Base-by-base conservation (phyloP, 2,113 vertebrate species). In the Heliornis fulica region DNA sequence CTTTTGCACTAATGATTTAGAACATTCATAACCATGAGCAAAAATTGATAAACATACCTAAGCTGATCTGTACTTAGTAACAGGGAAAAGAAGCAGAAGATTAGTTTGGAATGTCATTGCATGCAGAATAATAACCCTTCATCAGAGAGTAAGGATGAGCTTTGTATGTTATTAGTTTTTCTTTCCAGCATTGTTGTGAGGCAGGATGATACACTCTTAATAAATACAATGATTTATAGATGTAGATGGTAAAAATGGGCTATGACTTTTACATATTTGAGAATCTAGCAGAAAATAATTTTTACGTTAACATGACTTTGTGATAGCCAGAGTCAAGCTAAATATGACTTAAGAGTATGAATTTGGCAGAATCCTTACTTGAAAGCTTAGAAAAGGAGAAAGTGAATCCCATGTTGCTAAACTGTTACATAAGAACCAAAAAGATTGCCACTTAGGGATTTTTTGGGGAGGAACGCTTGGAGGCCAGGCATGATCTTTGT, bases 31-130 rank as follows among this genome's bases (percentile, higher is more conserved):
- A 91, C 46, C 76, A 77, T 34, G 21, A 86, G 51, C 29, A 93
- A 93, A 95, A 93, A 51, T 43, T 90, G 11, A 54, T 95, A 71
- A 95, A 77, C 29, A n/a, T 80, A 66, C 32, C 34, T 36, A 80
- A 69, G 61, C 25, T 68, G 34, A 59, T 77, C 48, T 70, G 50
- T 70, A 78, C 26, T 75, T 68, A 82, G 17, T 64, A 88, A 69
- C 8, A 85, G 23, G 34, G 65, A 86, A 83, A 93, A 78, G 34
- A 59, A 78, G 26, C 36, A 66, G 46, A 56, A 74, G 72, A 88
- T 79, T 75, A 26, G 25, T 36, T 91, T 91, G 84, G 61, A 87
- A 85, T 89, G 63, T 70, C 71, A 63, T 61, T 66, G 48, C 60
- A n/a, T 68, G 56, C 68, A 88, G 40, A 70, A 77, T 75, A 88